Percentiles rank a stretch among this genome's conserved stretches.
Conservation (phyloP, 1,140 invertebrate species). For the Gonatopus flavifemur region DNA sequence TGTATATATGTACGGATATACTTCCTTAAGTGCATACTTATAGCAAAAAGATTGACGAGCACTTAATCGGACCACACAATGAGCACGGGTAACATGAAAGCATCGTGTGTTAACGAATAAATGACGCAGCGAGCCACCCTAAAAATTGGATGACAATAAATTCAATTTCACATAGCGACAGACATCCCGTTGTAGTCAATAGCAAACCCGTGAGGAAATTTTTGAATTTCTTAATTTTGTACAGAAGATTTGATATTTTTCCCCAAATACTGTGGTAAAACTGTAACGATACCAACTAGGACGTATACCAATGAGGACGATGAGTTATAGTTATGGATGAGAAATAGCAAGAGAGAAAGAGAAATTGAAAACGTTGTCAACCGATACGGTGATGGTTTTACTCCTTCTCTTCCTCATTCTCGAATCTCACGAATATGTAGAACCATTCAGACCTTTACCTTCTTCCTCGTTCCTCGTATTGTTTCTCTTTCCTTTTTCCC, state of each 20-base stretch:
- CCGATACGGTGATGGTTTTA: constrained; percentile 29
- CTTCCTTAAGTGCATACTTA: no score
- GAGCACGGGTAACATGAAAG: constrained; percentile 5
- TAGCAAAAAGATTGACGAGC: no score
- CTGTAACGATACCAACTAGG: no score
- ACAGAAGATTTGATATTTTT: no score
- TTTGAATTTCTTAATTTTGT: no score
- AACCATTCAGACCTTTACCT: constrained; percentile 1
- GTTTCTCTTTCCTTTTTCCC: no score
- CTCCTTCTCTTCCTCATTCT: background rate
- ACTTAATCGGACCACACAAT: constrained; percentile 24
- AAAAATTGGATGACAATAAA: no score
- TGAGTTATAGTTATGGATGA: background rate
- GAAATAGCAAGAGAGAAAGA: background rate
- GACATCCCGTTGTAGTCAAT: no score
- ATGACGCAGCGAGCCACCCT: constrained; percentile 16
- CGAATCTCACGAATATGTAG: background rate
- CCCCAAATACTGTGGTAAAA: no score
- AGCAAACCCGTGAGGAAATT: no score
- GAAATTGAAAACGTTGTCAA: constrained; percentile 32
- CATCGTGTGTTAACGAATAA: constrained; percentile 25
- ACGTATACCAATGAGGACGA: no score
- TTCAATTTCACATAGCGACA: background rate
- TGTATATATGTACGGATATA: background rate
- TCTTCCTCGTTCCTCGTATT: constrained; percentile 13